A percentile compares a stretch with the other conserved stretches of the same genome.
phyloP scores from a whole-genome alignment of 2,113 vertebrate species.

The Sclerurus mexicanus region DNA sequence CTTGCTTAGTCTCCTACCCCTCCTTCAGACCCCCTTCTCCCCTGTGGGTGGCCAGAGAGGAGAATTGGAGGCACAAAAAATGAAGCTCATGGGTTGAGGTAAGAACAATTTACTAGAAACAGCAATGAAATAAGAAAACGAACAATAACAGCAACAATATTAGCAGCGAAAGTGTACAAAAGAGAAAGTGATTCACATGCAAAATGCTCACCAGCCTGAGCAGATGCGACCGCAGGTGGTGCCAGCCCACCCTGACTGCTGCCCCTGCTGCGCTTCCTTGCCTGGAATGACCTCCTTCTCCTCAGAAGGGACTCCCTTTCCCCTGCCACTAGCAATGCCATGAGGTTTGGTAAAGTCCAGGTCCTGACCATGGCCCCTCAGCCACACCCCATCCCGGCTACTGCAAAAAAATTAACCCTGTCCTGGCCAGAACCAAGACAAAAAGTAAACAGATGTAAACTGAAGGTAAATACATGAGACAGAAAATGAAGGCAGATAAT shows the following conservation, averaged over 20 bases:
- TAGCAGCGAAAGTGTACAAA: not conserved
- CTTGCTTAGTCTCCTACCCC: not conserved
- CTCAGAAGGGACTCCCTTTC: not conserved
- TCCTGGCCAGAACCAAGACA: not conserved
- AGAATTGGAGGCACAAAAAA: not conserved
- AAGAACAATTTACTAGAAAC: not conserved
- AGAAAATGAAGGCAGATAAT: not conserved
- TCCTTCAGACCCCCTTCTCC: not conserved
- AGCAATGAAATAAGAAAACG: no score
- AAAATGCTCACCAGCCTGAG: not conserved
- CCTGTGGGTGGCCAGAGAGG: not conserved
- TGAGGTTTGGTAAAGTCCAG: no score
- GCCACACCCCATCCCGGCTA: not conserved
- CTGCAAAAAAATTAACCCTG: not conserved
- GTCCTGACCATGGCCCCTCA: not conserved
- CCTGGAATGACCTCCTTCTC: not conserved
- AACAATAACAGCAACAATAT: not conserved
- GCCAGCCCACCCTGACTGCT: not conserved
- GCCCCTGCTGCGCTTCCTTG: not conserved
- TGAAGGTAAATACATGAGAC: not conserved
- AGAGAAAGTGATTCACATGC: no score
- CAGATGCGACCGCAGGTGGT: no score
- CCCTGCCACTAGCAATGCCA: not conserved
- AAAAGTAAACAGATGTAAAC: not conserved
- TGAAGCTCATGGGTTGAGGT: not conserved